Percentiles rank a stretch among this genome's conserved stretches.
These are phyloP conservation scores for Agrotis exclamationis DNA, from an alignment of 2,888 invertebrate genomes.

Conservation along the genomic window DNA sequence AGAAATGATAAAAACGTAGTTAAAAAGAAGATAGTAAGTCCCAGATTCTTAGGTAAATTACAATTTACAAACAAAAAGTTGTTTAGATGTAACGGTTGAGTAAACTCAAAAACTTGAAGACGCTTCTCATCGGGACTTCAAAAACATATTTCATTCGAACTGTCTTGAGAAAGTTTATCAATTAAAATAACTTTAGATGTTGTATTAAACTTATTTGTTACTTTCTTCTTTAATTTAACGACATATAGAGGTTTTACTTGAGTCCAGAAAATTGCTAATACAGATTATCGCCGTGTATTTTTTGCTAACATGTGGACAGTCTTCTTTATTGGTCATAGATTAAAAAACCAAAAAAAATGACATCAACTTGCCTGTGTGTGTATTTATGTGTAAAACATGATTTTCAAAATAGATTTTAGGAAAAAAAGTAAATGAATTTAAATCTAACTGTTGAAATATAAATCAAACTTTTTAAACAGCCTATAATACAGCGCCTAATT, in stretches of 20 bases:
- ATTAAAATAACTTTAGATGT: slow-evolving; percentile 42
- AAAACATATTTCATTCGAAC: slow-evolving; percentile 52
- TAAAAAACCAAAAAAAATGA: neutral
- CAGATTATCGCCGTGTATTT: no score
- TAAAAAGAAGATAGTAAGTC: neutral
- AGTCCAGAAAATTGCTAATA: no score
- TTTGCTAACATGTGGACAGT: neutral
- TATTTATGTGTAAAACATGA: no score
- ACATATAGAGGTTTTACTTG: neutral
- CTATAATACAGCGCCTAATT: no score
- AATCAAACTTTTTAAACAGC: neutral
- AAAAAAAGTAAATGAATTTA: neutral
- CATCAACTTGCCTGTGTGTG: no score
- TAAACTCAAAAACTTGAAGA: slow-evolving; percentile 48
- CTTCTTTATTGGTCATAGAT: neutral
- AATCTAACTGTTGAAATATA: no score
- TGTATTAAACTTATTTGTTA: slow-evolving; percentile 15
- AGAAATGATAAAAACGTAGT: no score
- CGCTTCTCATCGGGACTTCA: slow-evolving; percentile 41
- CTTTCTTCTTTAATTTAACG: slow-evolving; percentile 6
- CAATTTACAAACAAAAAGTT: slow-evolving; percentile 17
- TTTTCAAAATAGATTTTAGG: no score
- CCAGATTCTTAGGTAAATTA: slow-evolving; percentile 1
- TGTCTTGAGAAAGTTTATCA: slow-evolving; percentile 51
- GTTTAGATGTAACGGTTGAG: slow-evolving; percentile 20